Conservation (phyloP, 2,113 vertebrate genomes). For the Pycnonotus jocosus region DNA sequence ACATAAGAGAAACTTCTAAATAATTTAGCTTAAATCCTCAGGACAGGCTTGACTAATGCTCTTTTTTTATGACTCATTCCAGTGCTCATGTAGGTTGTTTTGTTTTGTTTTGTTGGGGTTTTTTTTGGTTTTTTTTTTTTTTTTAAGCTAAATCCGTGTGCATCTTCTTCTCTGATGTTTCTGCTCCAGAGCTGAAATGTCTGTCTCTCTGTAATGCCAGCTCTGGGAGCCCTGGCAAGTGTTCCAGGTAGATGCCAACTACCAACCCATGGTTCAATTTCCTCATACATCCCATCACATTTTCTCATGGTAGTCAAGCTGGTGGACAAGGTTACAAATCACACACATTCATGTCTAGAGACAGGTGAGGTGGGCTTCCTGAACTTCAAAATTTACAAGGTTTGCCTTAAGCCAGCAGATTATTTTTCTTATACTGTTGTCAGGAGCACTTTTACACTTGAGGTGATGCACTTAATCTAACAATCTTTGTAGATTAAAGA, state of each 20-base stretch:
- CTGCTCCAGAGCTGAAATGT: not conserved
- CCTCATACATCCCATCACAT: rapidly evolving
- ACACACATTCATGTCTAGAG: rapidly evolving
- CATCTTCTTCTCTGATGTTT: not conserved
- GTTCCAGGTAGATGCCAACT: not conserved
- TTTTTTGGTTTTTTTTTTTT: not conserved
- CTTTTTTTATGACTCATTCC: not conserved
- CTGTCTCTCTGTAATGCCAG: not conserved
- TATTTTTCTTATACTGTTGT: not conserved
- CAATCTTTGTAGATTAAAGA: not conserved
- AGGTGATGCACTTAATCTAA: not conserved
- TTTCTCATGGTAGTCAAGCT: rapidly evolving
- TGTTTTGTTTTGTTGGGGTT: too few species aligned
- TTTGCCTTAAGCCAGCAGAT: not conserved
- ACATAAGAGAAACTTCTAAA: not conserved
- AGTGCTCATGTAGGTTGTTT: not conserved
- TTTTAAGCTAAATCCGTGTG: not conserved
- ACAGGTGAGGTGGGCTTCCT: rapidly evolving
- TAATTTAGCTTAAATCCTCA: not conserved
- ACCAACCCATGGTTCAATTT: not conserved
- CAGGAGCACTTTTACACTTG: not conserved
- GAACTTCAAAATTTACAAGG: not conserved
- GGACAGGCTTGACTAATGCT: not conserved
- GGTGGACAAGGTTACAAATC: not conserved
- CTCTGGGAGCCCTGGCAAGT: not conserved